These are phyloP conservation scores for Chionodraco myersi DNA, from an alignment of 2,113 vertebrate species.

Conservation along the genomic window DNA sequence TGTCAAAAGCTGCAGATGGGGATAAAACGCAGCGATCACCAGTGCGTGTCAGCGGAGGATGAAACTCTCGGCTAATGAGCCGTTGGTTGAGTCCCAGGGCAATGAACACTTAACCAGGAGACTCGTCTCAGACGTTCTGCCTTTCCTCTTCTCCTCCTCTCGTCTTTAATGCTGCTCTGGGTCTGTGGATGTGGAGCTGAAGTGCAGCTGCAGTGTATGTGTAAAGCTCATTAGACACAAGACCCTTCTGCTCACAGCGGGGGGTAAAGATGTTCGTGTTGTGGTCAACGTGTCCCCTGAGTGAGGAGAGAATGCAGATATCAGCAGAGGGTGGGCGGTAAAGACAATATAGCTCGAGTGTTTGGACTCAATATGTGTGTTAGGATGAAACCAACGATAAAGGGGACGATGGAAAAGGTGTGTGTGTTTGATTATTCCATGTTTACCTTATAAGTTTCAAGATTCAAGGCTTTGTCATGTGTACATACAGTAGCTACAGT, in stretches of 20 bases:
- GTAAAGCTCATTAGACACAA: conserved; percentile 44
- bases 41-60: conserved; percentile 50
- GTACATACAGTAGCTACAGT: no score
- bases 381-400: no score
- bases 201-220: conserved; percentile 11
- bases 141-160: not conserved
- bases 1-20: conserved; percentile 55
- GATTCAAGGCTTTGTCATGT: no score
- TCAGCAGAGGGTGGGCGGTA: not conserved
- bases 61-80: conserved; percentile 66
- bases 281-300: conserved; percentile 21
- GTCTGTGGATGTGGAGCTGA: conserved; percentile 27
- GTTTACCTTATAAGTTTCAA: no score
- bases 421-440: no score
- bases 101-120: conserved; percentile 73
- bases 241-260: conserved; percentile 10
- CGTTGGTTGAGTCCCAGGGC: conserved; percentile 63
- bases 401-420: no score
- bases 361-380: not conserved
- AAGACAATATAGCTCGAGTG: not conserved
- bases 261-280: conserved; percentile 5
- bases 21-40: conserved; percentile 51
- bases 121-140: conserved; percentile 47
- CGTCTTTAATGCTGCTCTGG: conserved; percentile 28
- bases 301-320: not conserved